Base-by-base conservation (phyloP, 2,888 invertebrate genomes). In the Ophion costatus region DNA sequence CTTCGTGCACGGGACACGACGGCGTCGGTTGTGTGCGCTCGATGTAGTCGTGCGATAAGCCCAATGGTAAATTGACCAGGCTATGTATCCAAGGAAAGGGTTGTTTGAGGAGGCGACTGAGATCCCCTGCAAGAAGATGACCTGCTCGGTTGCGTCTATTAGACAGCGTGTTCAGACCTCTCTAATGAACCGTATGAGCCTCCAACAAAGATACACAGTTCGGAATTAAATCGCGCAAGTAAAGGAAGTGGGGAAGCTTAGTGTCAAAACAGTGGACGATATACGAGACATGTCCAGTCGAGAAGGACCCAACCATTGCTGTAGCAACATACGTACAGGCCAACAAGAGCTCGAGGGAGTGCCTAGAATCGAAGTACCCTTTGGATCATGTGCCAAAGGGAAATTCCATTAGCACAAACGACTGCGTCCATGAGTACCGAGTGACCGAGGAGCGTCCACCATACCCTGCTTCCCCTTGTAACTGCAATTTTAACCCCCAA, bases 21-120 rank as follows among this genome's bases (percentile, higher is more conserved):
- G 0, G 17, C 1, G 14, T 4, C 22, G 29, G 24, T 69, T 59
- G 61, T 38, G 57, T 20, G 76, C 22, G 64, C 69, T n/a, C 64
- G 80, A 80, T 80, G 82, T 73, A 73, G 64, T 77, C 63, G 45
- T 63, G 63, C 69, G 85, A 85, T 82, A 80, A 80, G 82, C 66
- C 73, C 73, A 82, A 85, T 77, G 45, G 82, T 82, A 80, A 82
- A 82, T 67, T 75, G 84, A 64, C 61, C 76, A 17, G 22, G 51
- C 69, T 24, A 38, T 63, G 29, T 66, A 69, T 24, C 51, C 56
- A 76, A 42, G 51, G 20, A 3, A 24, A 24, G 17, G 11, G 56
- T 56, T 4, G 56, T 29, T n/a, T 11, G 9, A 57, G 24, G 57
- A 59, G 17, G 20, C 24, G 56, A 20, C 38, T 6, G 20, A 29